Percentiles rank a stretch among this genome's conserved stretches.
phyloP scores from a whole-genome alignment of 2,113 vertebrate species.

The Leptocoma aspasia region DNA sequence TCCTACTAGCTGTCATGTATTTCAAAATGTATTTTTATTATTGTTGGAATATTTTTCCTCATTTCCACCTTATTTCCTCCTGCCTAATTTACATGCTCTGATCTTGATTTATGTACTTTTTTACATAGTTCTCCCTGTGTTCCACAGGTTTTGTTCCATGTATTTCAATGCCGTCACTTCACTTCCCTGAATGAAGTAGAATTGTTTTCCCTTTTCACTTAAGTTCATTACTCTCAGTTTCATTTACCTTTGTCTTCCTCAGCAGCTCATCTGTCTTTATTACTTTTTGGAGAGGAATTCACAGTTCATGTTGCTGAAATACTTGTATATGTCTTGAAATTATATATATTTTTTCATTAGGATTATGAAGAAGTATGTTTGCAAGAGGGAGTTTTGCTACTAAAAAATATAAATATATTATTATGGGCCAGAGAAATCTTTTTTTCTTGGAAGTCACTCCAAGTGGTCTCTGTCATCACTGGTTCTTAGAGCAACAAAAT shows the following conservation, averaged over 20 bases:
- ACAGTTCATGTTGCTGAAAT: background rate
- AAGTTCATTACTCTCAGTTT: background rate
- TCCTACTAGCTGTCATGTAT: background rate
- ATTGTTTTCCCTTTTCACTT: background rate
- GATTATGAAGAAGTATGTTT: background rate
- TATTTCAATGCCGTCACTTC: background rate
- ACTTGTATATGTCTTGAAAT: background rate
- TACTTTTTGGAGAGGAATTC: background rate
- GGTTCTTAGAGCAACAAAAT: background rate
- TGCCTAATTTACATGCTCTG: background rate
- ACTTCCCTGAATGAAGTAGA: background rate
- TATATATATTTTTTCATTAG: background rate
- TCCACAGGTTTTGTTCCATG: background rate
- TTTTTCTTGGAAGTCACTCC: background rate
- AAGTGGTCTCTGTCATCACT: background rate
- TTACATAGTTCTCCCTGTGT: background rate
- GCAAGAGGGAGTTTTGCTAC: background rate
- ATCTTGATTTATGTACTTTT: background rate
- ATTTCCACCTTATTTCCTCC: background rate
- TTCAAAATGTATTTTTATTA: background rate
- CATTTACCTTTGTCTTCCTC: background rate
- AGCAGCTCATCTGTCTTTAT: background rate
- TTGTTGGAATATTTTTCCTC: background rate
- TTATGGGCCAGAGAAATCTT: background rate
- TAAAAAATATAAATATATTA: background rate